Conservation (phyloP, 2,113 vertebrate species). For the Laticauda laticaudata region DNA sequence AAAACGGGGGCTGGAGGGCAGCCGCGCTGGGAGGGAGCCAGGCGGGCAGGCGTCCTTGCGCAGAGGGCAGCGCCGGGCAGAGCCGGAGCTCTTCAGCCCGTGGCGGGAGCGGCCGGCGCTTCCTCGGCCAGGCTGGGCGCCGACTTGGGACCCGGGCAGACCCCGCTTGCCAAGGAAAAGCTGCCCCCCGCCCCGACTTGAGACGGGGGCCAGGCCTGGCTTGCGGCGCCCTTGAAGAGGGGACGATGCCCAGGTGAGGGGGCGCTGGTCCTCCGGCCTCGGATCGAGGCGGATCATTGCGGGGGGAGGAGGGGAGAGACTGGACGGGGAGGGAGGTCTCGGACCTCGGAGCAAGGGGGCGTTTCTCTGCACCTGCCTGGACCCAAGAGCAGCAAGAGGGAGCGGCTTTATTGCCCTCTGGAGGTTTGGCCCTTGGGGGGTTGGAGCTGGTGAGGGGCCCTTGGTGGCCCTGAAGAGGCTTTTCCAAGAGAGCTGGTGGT, state of each 20-base stretch:
- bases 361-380: background rate
- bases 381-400: background rate
- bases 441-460: background rate
- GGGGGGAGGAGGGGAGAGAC: no score
- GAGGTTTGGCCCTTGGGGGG: background rate
- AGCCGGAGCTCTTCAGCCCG: background rate
- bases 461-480: background rate
- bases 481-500: background rate
- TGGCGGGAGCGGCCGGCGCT: background rate
- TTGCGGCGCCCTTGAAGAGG: background rate
- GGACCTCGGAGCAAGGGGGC: background rate
- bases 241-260: background rate
- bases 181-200: no score
- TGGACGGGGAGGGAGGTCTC: background rate
- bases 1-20: background rate
- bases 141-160: background rate
- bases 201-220: background rate
- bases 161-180: background rate
- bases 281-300: no score
- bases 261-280: background rate
- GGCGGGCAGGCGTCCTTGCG: background rate
- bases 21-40: no score
- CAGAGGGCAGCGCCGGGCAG: background rate
- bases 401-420: accelerated
- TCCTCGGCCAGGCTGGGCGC: no score